Evolutionary conservation across 2,888 invertebrate genomes (phyloP), one percentile per base, ranked within the genome.

Genomic region (Sphinx pinastri): DNA sequence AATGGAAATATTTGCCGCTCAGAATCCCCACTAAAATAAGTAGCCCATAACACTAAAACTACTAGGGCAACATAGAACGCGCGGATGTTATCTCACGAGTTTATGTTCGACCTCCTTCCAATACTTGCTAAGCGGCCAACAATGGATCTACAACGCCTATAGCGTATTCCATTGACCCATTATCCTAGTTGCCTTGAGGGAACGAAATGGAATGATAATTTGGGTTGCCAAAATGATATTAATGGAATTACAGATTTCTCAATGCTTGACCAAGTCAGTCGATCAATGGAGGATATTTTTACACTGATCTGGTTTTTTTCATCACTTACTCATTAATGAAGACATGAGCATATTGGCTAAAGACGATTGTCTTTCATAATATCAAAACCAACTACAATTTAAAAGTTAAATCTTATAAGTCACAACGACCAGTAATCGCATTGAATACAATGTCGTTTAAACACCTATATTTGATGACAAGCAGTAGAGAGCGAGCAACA

Each of bases 31-130:
- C 55, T 47, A 14, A 38, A 59, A 45, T 60, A 60, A 45, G 45
- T 60, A 45, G 45, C 45, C n/a, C 4, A 60, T 47, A 16, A 45
- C 60, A 60, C 45, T 38, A 60, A 60, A 45, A 60, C 47, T 60
- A 60, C 60, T 45, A 60, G 60, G 60, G 45, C 47, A 45, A 47
- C 60, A 60, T 60, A 60, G 16, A 60, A 52, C 45, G 59, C 31
- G 51, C 16, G 68, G 52, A 69, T 57, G 49, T 57, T 47, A 57
- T 68, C 68, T 38, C 52, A 69, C 68, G 38, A 60, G 49, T 68
- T 57, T 69, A 69, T 38, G 31, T 60, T 60, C 60, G 68, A 69
- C 68, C 68, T 69, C 68, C 59, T 69, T 69, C 14, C 12, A 38
- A 60, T 52, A 31, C 60, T 52, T 52, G 16, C 52, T 38, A 47